Evolutionary conservation across 2,888 invertebrate species (phyloP).

Genomic region (Saturnia pavonia): DNA sequence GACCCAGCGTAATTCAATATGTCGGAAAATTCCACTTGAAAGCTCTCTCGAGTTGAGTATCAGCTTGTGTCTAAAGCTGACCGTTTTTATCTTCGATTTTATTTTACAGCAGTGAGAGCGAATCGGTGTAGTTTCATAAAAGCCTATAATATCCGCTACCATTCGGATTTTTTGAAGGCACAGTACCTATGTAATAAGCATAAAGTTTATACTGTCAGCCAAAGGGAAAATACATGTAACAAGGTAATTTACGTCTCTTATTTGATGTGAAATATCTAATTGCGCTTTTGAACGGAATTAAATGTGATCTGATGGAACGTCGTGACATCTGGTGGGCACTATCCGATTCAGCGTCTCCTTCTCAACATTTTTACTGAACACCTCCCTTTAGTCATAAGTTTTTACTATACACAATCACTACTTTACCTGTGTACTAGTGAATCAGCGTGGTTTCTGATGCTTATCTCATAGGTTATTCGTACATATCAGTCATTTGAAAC

Average conservation of each 20-base stretch:
- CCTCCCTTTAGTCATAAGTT: too few species aligned
- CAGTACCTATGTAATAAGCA: background rate
- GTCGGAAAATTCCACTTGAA: constrained; percentile 2
- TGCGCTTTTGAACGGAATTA: too few species aligned
- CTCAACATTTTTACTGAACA: too few species aligned
- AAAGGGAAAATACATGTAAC: background rate
- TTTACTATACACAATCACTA: too few species aligned
- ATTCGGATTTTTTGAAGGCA: background rate
- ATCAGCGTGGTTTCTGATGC: too few species aligned
- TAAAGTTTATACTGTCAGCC: background rate
- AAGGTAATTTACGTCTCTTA: background rate
- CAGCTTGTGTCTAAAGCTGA: background rate
- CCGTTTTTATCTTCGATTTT: background rate
- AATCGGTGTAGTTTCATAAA: background rate
- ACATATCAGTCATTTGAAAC: too few species aligned
- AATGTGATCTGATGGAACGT: too few species aligned
- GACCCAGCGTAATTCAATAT: constrained; percentile 8
- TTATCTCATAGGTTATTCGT: too few species aligned
- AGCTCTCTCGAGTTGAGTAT: background rate
- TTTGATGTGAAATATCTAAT: too few species aligned
- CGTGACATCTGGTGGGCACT: too few species aligned
- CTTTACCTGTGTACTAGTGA: too few species aligned
- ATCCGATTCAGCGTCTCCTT: too few species aligned
- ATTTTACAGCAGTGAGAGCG: background rate
- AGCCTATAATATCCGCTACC: background rate